phyloP scores from a whole-genome alignment of 2,113 vertebrate genomes.

The Laticauda laticaudata region DNA sequence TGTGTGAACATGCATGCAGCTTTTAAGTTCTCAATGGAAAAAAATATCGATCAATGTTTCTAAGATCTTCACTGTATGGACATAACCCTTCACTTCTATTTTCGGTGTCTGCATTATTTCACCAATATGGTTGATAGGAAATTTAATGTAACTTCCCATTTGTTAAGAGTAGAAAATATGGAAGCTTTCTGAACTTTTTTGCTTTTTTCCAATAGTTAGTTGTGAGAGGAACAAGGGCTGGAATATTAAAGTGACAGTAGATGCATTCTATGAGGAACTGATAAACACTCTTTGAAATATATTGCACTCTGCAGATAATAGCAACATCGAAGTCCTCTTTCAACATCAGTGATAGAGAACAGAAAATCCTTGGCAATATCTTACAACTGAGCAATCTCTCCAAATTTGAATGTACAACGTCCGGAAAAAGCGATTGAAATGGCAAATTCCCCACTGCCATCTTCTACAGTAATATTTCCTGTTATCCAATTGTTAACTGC shows the following conservation, averaged over 20 bases:
- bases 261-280: neutral
- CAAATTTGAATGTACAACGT: neutral
- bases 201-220: neutral
- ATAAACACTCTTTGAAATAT: constrained; percentile 4
- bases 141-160: neutral
- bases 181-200: neutral
- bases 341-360: neutral
- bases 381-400: neutral
- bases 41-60: neutral
- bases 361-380: neutral
- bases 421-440: neutral
- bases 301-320: neutral
- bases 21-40: neutral
- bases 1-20: neutral
- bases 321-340: neutral
- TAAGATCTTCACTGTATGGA: neutral
- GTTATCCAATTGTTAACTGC: neutral
- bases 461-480: neutral
- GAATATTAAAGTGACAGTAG: neutral
- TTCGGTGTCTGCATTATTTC: neutral
- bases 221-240: neutral
- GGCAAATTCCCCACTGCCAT: neutral
- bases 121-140: neutral
- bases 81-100: neutral
- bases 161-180: neutral